Base-by-base conservation (phyloP, 2,888 invertebrate genomes). In the Brachyopa scutellaris region DNA sequence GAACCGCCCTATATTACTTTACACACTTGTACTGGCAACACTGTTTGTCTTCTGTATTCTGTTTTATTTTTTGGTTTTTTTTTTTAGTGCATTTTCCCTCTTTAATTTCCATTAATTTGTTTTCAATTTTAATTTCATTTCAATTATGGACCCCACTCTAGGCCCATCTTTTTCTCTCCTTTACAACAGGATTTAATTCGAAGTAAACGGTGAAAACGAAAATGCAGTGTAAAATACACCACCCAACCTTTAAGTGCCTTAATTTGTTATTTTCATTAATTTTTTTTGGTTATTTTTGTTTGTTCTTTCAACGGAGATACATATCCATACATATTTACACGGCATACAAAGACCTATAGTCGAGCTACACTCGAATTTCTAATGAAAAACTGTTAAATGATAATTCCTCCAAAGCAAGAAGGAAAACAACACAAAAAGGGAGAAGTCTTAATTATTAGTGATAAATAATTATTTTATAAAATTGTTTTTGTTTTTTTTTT, bases 41-140 rank as follows among this genome's bases (percentile, higher is more conserved):
- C n/a, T n/a, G n/a, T n/a, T n/a, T n/a, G n/a, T n/a, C n/a, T n/a
- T n/a, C n/a, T n/a, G n/a, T n/a, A n/a, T n/a, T n/a, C n/a, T n/a
- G n/a, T n/a, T n/a, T n/a, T n/a, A n/a, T n/a, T n/a, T n/a, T n/a
- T n/a, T n/a, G n/a, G n/a, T n/a, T n/a, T n/a, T n/a, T n/a, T n/a
- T n/a, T n/a, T n/a, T n/a, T n/a, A n/a, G n/a, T 36, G 1, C n/a
- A n/a, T 62, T 17, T n/a, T 19, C 8, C 47, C 40, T 19, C 51
- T 61, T 47, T 9, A 36, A 17, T 53, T 55, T 55, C 15, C 67
- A 17, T 62, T 79, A 73, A 79, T 79, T 73, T 73, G 61, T 69
- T 74, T 73, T 57, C 61, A 69, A 74, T 69, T 73, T 67, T 61
- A 69, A 74, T 67, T 80, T 69, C 45, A 57, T 74, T 69, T 74